Base-by-base conservation (phyloP, 2,113 vertebrate species). In the Nipponia nippon region DNA sequence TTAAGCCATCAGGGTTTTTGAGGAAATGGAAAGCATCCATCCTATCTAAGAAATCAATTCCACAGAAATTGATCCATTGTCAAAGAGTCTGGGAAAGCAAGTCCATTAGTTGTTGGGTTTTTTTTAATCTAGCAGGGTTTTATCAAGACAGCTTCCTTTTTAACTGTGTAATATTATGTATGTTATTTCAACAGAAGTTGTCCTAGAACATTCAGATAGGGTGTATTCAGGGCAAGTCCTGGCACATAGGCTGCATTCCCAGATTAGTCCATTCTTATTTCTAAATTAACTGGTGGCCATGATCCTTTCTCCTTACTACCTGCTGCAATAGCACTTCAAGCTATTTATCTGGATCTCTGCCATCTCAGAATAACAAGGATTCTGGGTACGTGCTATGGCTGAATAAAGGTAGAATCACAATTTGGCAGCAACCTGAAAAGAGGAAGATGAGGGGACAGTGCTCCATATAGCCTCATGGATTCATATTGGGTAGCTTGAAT, bases 11-110 rank as follows among this genome's bases (percentile, higher is more conserved):
- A 73, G 47, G 58, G 79, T 65, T 89, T 95, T 95, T 97, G 42
- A 96, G 91, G 89, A 96, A 97, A 93, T n/a, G 70, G 71, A 94
- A 89, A 93, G 49, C 84, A 96, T 90, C 88, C 72, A 73, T 91
- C 92, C 76, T 93, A 81, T 83, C 89, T 89, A 95, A 96, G 93
- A 97, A 95, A 96, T 83, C 66, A 76, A 2, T 61, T 83, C 66
- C 70, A 73, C 81, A 91, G 62, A 77, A 78, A 62, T 59, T 70
- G 25, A 94, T 97, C 81, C 46, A 42, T 71, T 96, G 56, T 87
- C 53, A 94, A 92, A 75, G 7, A 75, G 46, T 76, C 87, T 93
- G 89, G 70, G 62, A 94, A 96, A 95, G 9, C 46, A 89, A 91
- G 53, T 46, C 66, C 14, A n/a, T 61, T 83, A 49, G 47, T 67